Evolutionary conservation across 2,888 invertebrate genomes (phyloP).

Genomic region (Labia minor): DNA sequence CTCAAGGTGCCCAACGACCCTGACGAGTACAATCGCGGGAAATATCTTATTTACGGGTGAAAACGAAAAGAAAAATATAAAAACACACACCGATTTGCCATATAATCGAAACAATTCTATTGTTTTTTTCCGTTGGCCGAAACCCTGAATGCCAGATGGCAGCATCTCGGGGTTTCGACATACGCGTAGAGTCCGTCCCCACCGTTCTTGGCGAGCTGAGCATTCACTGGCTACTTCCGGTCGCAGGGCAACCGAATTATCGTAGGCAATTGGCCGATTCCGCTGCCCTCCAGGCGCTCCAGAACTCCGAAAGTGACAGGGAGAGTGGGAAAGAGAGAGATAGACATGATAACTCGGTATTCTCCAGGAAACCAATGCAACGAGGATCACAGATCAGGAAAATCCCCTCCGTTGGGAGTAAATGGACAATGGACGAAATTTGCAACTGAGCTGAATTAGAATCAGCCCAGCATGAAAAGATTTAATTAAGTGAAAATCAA

Average conservation of each 20-base stretch:
- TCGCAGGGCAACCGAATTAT: conserved; percentile 2
- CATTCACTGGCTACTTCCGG: conserved; percentile 7
- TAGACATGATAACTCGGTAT: no score
- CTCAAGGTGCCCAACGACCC: background rate
- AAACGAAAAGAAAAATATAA: background rate
- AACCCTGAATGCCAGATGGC: background rate
- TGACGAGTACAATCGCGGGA: background rate
- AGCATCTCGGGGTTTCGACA: background rate
- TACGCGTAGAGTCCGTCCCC: no score
- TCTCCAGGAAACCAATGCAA: no score
- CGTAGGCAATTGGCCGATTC: background rate
- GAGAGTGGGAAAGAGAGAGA: no score
- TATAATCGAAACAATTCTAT: conserved; percentile 3
- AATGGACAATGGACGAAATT: no score
- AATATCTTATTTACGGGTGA: background rate
- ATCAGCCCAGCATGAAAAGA: no score
- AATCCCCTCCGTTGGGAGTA: no score
- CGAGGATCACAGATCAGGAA: no score
- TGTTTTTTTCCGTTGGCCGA: background rate
- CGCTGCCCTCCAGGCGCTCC: background rate
- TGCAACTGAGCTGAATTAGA: no score
- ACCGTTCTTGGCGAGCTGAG: background rate
- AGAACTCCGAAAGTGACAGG: background rate
- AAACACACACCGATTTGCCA: background rate
- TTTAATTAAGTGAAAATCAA: no score